Evolutionary conservation across 2,888 invertebrate genomes (phyloP).

Genomic region (Pherbina coryleti): DNA sequence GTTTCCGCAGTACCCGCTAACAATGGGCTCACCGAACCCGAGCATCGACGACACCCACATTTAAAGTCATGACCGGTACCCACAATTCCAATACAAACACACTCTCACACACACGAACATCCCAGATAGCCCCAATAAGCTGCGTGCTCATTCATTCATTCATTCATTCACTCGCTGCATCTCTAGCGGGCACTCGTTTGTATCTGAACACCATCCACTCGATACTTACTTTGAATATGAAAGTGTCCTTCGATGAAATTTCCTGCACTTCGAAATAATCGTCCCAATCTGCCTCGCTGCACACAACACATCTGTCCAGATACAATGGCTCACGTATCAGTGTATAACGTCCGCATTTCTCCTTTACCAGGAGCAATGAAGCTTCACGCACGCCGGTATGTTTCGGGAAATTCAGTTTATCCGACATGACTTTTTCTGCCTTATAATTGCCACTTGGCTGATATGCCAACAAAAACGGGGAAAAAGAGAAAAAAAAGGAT

Average conservation of each 20-base stretch:
- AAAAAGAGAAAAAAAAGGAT: conserved; percentile 48
- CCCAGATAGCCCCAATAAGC: too few species aligned
- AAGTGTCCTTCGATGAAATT: conserved; percentile 91
- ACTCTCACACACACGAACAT: too few species aligned
- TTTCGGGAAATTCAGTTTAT: conserved; percentile 77
- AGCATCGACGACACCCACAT: background rate
- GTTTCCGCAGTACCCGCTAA: conserved; percentile 20
- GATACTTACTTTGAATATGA: conserved; percentile 87
- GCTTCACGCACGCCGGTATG: conserved; percentile 87
- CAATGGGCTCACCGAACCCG: background rate
- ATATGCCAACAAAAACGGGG: conserved; percentile 30
- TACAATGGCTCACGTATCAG: conserved; percentile 90
- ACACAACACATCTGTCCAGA: conserved; percentile 90
- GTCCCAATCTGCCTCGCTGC: conserved; percentile 89
- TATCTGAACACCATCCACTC: background rate
- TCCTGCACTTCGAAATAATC: conserved; percentile 97
- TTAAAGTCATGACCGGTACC: too few species aligned
- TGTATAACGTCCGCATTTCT: conserved; percentile 90
- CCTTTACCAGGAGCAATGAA: conserved; percentile 87
- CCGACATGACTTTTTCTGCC: conserved; percentile 75
- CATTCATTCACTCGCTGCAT: background rate
- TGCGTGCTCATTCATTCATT: too few species aligned
- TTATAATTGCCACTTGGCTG: conserved; percentile 81
- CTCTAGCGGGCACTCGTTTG: background rate
- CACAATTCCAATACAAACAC: too few species aligned